Base-by-base conservation (phyloP, 2,797 vertebrate species). In the Selene dorsalis region DNA sequence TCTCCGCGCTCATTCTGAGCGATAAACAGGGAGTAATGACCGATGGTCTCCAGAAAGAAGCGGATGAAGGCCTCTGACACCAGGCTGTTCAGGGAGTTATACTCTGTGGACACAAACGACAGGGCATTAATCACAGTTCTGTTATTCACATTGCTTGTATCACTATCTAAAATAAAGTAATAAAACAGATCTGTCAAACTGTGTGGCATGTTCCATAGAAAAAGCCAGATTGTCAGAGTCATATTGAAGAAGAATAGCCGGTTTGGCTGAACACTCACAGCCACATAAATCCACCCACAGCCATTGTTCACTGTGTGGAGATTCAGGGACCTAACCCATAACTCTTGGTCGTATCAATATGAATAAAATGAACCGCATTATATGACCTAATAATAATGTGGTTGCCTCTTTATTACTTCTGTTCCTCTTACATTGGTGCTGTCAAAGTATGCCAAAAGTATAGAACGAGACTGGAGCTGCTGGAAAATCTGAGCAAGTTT, bases 1-100 rank as follows among this genome's bases (percentile, higher is more conserved):
- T 97, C 96, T 16, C 97, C 96, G 4, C 96, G 96, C 84, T 99
- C 97, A 14, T 96, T 96, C 93, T 97, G 97, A 63, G 96, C 96
- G 90, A 99, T 95, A 90, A 99, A 99, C 84, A 99, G 94, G 66
- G 97, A 98, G 89, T 99, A 99, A 93, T 99, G 98, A 78, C 98
- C 98, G 9, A 99, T 94, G n/a, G 97, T 97, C 92, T 99, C 98
- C 95, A 99, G 95, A 87, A 99, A 99, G 95, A 99, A 99, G 75
- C 98, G 97, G 85, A 99, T 98, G 86, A 99, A 99, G 80, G 98
- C 96, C 90, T 99, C 98, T 0, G 98, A 99, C 89, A 99, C 98
- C 89, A 99, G 94, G 85, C 96, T 97, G 87, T 97, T 99, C 88
- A 99, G 92, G 61, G 96, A 96, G 94, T 97, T 98, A 87, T 95